phyloP scores from a whole-genome alignment of 2,797 vertebrate species.

The Myotis daubentonii region DNA sequence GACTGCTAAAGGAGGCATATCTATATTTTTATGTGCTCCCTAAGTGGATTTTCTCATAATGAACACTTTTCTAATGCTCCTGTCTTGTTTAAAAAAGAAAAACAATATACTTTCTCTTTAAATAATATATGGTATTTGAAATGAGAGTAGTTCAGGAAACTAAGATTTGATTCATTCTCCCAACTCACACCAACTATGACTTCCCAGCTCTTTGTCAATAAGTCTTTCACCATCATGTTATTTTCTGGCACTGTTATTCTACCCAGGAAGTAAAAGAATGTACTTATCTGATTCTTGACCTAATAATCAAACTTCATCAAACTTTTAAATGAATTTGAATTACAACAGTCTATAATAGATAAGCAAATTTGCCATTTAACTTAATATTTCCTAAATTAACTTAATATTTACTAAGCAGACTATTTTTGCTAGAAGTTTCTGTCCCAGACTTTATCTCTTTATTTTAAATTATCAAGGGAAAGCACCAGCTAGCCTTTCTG shows the following conservation, averaged over 20 bases:
- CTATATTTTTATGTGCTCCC: background rate
- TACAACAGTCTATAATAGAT: background rate
- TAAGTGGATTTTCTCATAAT: background rate
- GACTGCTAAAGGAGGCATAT: background rate
- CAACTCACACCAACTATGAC: background rate
- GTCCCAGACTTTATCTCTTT: slow-evolving; percentile 25
- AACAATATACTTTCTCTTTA: background rate
- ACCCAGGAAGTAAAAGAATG: background rate
- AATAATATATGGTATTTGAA: background rate
- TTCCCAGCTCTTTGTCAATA: background rate
- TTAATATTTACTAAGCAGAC: background rate
- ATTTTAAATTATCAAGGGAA: background rate
- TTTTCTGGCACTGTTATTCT: background rate
- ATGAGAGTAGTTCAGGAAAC: background rate
- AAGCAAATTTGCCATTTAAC: background rate
- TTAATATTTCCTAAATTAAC: background rate
- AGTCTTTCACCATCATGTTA: background rate
- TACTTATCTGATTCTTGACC: slow-evolving; percentile 11
- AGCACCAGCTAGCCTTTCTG: background rate
- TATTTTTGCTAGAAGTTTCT: slow-evolving; percentile 6
- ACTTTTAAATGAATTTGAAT: slow-evolving; percentile 41
- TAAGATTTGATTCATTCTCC: background rate
- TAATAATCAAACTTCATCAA: slow-evolving; percentile 45
- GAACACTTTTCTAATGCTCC: background rate
- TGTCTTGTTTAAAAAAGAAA: background rate